These are phyloP conservation scores for Agrotis segetum DNA, from an alignment of 2,888 invertebrate genomes.

Conservation along the genomic window DNA sequence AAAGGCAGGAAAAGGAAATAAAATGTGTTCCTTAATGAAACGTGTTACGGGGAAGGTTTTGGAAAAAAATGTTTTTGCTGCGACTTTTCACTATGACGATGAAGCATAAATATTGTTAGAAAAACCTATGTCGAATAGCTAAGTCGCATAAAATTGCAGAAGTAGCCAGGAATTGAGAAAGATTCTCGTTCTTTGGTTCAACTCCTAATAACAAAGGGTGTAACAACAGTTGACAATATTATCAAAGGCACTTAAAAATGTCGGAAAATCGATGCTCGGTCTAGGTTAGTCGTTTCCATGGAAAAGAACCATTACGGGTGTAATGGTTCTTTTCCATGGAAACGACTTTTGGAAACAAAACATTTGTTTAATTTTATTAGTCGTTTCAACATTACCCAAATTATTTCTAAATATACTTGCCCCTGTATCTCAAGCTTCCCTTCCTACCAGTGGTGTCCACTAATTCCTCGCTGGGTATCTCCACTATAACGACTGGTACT, in stretches of 20 bases:
- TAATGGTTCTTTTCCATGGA: too few relatives aligned
- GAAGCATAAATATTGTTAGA: background rate
- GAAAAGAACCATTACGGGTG: too few relatives aligned
- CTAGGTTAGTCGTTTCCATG: too few relatives aligned
- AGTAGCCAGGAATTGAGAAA: background rate
- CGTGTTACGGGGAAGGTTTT: too few relatives aligned
- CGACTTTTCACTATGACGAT: background rate
- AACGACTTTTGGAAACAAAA: background rate
- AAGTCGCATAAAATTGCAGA: background rate
- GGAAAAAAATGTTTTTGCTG: too few relatives aligned
- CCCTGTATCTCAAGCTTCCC: conserved; percentile 91
- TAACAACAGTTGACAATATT: too few relatives aligned
- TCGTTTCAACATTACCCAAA: too few relatives aligned
- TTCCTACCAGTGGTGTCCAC: conserved; percentile 73
- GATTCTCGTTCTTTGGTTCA: background rate
- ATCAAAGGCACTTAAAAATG: too few relatives aligned
- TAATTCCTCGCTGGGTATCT: conserved; percentile 79
- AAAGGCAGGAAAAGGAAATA: too few relatives aligned
- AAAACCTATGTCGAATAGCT: background rate
- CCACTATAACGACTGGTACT: conserved; percentile 79
- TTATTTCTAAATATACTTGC: conserved; percentile 71
- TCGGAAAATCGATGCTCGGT: too few relatives aligned
- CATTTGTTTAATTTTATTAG: too few relatives aligned
- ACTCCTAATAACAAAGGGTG: background rate
- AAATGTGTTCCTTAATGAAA: too few relatives aligned